Conservation (phyloP, 2,113 vertebrate genomes). For the Dunckerocampus dactyliophorus region DNA sequence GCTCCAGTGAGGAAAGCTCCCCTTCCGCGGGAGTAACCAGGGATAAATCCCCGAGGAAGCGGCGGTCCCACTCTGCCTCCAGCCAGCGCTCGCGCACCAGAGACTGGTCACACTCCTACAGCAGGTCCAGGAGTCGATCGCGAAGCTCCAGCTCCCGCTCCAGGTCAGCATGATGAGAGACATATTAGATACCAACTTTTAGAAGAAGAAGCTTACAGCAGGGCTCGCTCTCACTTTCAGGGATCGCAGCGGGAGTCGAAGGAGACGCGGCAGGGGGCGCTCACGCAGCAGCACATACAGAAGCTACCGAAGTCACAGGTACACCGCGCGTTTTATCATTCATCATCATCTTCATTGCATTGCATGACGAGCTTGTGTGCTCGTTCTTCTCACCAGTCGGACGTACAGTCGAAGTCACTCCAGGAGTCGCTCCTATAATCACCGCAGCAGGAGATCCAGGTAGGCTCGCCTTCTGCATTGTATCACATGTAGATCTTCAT, state of each 20-base stretch:
- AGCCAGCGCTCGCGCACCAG: slow-evolving; percentile 80
- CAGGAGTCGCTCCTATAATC: slow-evolving; percentile 81
- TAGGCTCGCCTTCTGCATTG: slow-evolving; percentile 30
- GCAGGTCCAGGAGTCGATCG: slow-evolving; percentile 82
- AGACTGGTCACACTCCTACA: slow-evolving; percentile 77
- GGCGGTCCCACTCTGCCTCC: slow-evolving; percentile 84
- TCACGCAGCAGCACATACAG: slow-evolving; percentile 85
- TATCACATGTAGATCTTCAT: too few relatives aligned
- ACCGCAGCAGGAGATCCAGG: slow-evolving; percentile 83
- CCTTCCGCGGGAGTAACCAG: slow-evolving; percentile 67
- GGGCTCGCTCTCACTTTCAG: slow-evolving; percentile 27
- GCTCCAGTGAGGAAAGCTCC: slow-evolving; percentile 88
- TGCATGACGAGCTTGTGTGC: neutral
- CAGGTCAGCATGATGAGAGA: slow-evolving; percentile 67
- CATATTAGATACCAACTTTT: neutral
- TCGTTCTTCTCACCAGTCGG: slow-evolving; percentile 54
- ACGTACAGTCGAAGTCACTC: slow-evolving; percentile 88
- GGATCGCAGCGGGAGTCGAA: slow-evolving; percentile 80
- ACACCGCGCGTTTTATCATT: neutral
- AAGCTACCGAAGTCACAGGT: slow-evolving; percentile 85
- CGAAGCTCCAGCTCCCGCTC: slow-evolving; percentile 84
- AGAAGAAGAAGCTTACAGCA: slow-evolving; percentile 55
- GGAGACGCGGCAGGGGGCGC: slow-evolving; percentile 76
- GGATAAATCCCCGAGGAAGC: slow-evolving; percentile 77
- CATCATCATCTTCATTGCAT: neutral